Evolutionary conservation across 2,113 vertebrate genomes (phyloP), one percentile per base, ranked within the genome.

Genomic region (Oreochromis niloticus): DNA sequence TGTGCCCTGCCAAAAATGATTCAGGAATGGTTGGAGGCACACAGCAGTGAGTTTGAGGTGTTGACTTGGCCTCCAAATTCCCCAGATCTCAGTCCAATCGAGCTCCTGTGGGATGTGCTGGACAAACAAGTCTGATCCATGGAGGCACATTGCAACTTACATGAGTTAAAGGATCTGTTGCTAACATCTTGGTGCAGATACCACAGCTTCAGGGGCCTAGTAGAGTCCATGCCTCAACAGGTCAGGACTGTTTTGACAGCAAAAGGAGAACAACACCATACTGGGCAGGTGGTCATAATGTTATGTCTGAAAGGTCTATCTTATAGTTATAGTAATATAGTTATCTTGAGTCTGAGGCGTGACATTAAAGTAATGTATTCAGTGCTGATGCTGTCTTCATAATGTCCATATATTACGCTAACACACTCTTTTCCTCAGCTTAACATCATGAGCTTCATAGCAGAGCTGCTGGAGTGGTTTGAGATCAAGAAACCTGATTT

Each of bases 401-500:
- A 50, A 66, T 54, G 6, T 41, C 30, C 17, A 41, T 14, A 82
- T 32, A 6, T 80, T 9, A 57, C 82, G 2, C 19, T 7, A 6
- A 41, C 32, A 11, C 48, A 5, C 12, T 66, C 9, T 59, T 79
- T 22, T 59, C 78, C 50, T 48, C 92, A 98, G 98, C 91, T 97
- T 81, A 98, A 98, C 82, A 97, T 98, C 82, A 95, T 97, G 91
- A 97, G 96, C 88, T 97, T 98, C 90, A 89, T 98, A 16, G 96
- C 97, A 0, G 98, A 98, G 78, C 93, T 98, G 89, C 96, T 98
- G 79, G 90, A 95, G 9, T 97, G 97, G 93, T 98, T 98, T 57
- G 98, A 98, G 85, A 95, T 98, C 11, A 92, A 96, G 88, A 98
- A 97, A 80, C 97, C 98, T 0, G 97, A 97, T 19, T 97, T 98